Evolutionary conservation across 2,888 invertebrate species (phyloP).

Genomic region (Scaptodrosophila latifasciaeformis): DNA sequence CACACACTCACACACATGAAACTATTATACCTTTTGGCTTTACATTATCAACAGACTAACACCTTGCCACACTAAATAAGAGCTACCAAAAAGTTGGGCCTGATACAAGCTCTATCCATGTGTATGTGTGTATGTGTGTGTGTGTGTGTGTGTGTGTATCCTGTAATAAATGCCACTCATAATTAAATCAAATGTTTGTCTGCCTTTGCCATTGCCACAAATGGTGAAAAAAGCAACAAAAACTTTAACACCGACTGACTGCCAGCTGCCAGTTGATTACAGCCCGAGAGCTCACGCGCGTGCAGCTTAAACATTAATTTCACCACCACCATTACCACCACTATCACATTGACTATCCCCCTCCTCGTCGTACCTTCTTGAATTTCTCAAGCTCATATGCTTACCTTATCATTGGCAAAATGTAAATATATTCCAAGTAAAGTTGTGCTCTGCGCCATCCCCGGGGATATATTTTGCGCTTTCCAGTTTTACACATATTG

Average conservation of each 20-base stretch:
- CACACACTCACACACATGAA: too few relatives aligned
- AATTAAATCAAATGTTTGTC: constrained; percentile 74
- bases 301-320: constrained; percentile 69
- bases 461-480: too few relatives aligned
- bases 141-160: constrained; percentile 44
- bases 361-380: constrained; percentile 15
- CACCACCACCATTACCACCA: constrained; percentile 15
- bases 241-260: too few relatives aligned
- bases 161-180: constrained; percentile 74
- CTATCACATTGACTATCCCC: not conserved
- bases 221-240: too few relatives aligned
- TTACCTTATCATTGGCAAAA: constrained; percentile 57
- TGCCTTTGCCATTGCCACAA: constrained; percentile 31
- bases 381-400: constrained; percentile 31
- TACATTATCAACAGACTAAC: constrained; percentile 74
- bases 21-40: constrained; percentile 38
- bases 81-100: too few relatives aligned
- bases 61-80: too few relatives aligned
- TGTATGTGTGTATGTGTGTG: constrained; percentile 12
- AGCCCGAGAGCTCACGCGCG: constrained; percentile 46
- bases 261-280: too few relatives aligned
- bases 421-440: constrained; percentile 53
- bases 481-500: too few relatives aligned
- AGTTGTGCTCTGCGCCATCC: too few relatives aligned
- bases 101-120: too few relatives aligned